Evolutionary conservation across 2,113 vertebrate genomes (phyloP), one percentile per base, ranked within the genome.

Genomic region (Tupaia tana): DNA sequence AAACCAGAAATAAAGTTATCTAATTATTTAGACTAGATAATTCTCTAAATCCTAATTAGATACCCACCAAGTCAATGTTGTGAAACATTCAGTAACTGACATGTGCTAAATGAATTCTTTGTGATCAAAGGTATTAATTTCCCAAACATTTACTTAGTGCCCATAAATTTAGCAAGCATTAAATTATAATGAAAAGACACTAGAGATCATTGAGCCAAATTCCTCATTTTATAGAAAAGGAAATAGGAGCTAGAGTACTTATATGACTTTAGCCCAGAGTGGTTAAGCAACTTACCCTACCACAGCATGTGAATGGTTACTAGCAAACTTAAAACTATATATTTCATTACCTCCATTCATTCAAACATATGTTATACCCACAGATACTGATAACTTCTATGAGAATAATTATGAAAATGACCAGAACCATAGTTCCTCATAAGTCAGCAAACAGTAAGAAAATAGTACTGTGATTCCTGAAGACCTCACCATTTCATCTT

Each of bases 111-210:
- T 84, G 79, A 93, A 70, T 85, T 14, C 19, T 87, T 27, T 64
- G 58, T 90, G 64, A 67, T 56, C 31, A 79, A 80, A 88, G 3
- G 2, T 19, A 80, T 90, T 66, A 94, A 64, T 93, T 94, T 29
- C 91, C 27, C 63, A 18, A 91, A 70, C 16, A 89, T 78, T 73
- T 89, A 85, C 58, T 88, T 93, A 96, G 8, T 82, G 56, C 22
- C 20, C 24, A 73, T 19, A 93, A 74, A 94, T 81, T 43, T 90
- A 58, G 66, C 34, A 93, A 93, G 29, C 81, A 19, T 91, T 82
- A 87, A 82, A 80, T 82, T 94, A 79, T 71, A 71, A 67, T 43
- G 11, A 75, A 59, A 78, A 54, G 73, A 90, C 61, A 77, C 75
- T 13, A 81, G 59, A 90, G 56, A n/a, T 25, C 54, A 67, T 0